Evolutionary conservation across 2,888 invertebrate genomes (phyloP).

Genomic region (Cheilosia scutellata): DNA sequence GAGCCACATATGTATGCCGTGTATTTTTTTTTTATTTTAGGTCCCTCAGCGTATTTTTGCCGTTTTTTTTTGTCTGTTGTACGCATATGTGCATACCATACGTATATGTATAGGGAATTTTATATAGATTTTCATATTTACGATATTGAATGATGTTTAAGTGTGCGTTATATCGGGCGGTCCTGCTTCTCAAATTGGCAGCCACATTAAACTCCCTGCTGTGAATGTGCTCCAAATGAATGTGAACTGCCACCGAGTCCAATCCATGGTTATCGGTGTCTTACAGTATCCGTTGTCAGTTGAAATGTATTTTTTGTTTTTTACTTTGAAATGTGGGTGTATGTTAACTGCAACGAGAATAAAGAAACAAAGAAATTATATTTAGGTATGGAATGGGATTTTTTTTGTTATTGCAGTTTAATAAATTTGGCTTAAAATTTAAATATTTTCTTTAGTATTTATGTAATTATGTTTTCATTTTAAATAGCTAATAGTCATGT

Average conservation of each 20-base stretch:
- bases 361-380: neutral
- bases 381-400: neutral
- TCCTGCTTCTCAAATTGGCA: constrained; percentile 83
- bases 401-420: no score
- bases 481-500: no score
- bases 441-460: no score
- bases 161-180: constrained; percentile 54
- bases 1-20: constrained; percentile 40
- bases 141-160: constrained; percentile 69
- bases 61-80: constrained; percentile 1
- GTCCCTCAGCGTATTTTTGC: constrained; percentile 34
- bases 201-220: constrained; percentile 81
- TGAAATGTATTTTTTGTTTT: constrained; percentile 4
- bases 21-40: constrained; percentile 14
- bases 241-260: constrained; percentile 83
- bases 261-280: constrained; percentile 81
- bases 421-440: no score
- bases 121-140: constrained; percentile 53
- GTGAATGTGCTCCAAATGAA: constrained; percentile 81
- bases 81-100: constrained; percentile 30
- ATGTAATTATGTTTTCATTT: no score
- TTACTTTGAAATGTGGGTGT: neutral
- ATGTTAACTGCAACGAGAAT: constrained; percentile 52
- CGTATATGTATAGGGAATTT: constrained; percentile 16
- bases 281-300: constrained; percentile 43